Percentiles rank a stretch among this genome's conserved stretches.
Evolutionary conservation across 1,140 invertebrate genomes (phyloP).

Genomic region (Diachasma alloeum): DNA sequence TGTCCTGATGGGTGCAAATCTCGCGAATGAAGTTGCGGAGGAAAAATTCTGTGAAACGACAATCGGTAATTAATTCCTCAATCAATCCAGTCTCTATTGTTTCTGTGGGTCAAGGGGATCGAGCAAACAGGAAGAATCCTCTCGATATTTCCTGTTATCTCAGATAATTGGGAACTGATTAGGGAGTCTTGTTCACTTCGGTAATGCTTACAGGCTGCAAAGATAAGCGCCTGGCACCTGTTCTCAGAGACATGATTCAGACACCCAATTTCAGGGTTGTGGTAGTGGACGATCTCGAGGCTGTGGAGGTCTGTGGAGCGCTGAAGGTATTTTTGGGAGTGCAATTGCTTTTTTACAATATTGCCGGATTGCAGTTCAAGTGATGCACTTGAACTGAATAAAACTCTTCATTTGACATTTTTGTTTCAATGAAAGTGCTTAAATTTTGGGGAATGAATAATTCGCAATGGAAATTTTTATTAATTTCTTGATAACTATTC

Average conservation of each 20-base stretch:
- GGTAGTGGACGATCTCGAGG: slow-evolving; percentile 78
- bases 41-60: slow-evolving; percentile 89
- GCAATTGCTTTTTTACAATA: no score
- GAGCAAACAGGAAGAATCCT: not conserved
- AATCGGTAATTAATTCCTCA: slow-evolving; percentile 69
- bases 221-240: slow-evolving; percentile 66
- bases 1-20: slow-evolving; percentile 87
- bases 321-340: slow-evolving; percentile 76
- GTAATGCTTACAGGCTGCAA: slow-evolving; percentile 64
- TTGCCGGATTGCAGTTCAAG: no score
- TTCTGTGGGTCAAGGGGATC: not conserved
- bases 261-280: slow-evolving; percentile 82
- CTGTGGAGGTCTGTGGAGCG: slow-evolving; percentile 87
- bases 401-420: no score
- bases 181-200: not conserved
- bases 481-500: no score
- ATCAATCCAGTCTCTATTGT: no score
- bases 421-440: no score
- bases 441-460: no score
- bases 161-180: not conserved
- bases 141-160: not conserved
- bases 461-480: no score
- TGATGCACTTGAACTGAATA: no score
- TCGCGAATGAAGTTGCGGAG: slow-evolving; percentile 79
- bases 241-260: slow-evolving; percentile 78